Evolutionary conservation across 1,140 invertebrate genomes (phyloP), one percentile per base, ranked within the genome.

Genomic region (Drosophila pseudoobscura): DNA sequence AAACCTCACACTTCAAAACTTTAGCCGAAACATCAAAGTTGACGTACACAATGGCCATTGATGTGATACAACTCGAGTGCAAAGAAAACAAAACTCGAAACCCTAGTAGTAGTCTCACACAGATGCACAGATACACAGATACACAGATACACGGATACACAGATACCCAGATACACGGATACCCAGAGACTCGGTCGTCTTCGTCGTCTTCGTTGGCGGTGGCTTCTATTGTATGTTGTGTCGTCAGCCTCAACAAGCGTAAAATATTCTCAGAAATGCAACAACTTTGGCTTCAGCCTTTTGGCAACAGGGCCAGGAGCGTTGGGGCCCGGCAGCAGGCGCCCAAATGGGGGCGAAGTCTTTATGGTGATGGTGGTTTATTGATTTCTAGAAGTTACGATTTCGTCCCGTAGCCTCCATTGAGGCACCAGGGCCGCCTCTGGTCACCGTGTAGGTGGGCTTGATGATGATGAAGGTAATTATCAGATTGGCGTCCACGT

Each of bases 401-500:
- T 49, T 49, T 5, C 6, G 17, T 22, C 46, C 46, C 2, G 5
- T 49, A 2, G 46, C 46, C 15, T 6, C 6, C 2, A 49, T 6
- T 3, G 7, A 8, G 0, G 3, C 3, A 0, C 4, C 0, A 1
- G 11, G 0, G 3, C 3, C 35, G 35, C 35, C 35, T 13, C 3
- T 11, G 11, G 3, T 8, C 0, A 39, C 35, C 1, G 3, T 39
- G 4, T 39, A 39, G 1, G 35, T 98, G 3, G 79, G 79, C 13
- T 74, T 78, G 6, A 82, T 31, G 2, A 82, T 51, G 6, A 94
- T 92, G 85, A 94, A 99, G 70, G 98, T 99, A 93, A 98, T 99
- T 97, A 99, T 99, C 1, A 99, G 93, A 44, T 97, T 97, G 87
- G 99, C 98, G 92, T 99, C 98, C 9, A 99, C 98, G 80, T 96